Base-by-base conservation (phyloP, 2,888 invertebrate genomes). In the Eupithecia vulgata region DNA sequence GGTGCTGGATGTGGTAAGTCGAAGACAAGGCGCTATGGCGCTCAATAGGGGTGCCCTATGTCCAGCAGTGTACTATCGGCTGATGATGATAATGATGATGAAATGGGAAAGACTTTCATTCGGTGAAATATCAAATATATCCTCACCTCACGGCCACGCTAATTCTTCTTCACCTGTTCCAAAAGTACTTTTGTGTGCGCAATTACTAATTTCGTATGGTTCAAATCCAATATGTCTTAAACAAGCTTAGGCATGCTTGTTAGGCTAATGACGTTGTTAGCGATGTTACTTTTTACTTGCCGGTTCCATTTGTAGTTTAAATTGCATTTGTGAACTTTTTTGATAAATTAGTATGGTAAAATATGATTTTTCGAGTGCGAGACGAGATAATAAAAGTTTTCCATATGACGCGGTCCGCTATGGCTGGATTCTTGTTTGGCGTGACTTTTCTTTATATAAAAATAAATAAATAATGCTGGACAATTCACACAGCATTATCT, bases 181-280 rank as follows among this genome's bases (percentile, higher is more conserved):
- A 0, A 61, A 61, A 30, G 80, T 80, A 80, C 79, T 78, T 75
- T 83, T 84, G 84, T 82, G 78, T 81, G 82, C 82, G 88, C 87
- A 91, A 94, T 94, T 93, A 93, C 88, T 91, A 89, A 94, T 93
- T 93, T 88, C 77, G 88, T 91, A 93, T 91, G 94, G 88, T 81
- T 87, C 90, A 87, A 90, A 90, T 90, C 88, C 91, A 91, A 93
- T 91, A 87, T 72, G 72, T 72, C 86, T 83, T 89, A 87, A 88
- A 88, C 81, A 85, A 88, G 82, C 90, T 93, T 92, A 88, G 91
- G 78, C 80, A 91, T 86, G 93, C 93, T 90, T 79, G 91, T 92
- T 92, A 86, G 70, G 57, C 74, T 84, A 81, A 92, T 90, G 88
- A 91, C 89, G 91, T 93, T 92, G 92, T 93, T 93, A 92, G 90